Evolutionary conservation across 2,797 vertebrate genomes (phyloP).

Genomic region (Antrozous pallidus): DNA sequence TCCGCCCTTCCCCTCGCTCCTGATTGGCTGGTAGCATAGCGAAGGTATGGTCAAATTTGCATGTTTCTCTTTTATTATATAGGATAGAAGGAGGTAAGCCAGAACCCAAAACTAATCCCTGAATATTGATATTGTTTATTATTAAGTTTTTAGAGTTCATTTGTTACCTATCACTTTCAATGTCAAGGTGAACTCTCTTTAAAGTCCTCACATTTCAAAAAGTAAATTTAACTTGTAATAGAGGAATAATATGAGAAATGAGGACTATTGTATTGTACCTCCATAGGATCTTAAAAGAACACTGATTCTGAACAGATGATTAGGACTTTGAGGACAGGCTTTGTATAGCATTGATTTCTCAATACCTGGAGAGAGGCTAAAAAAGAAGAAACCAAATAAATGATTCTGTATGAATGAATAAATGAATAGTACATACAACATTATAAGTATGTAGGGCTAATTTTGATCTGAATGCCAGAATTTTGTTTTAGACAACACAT

Average conservation of each 20-base stretch:
- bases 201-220: conserved; percentile 4
- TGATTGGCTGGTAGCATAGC: too few species aligned
- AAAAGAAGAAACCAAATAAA: background rate
- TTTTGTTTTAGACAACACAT: background rate
- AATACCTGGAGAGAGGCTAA: background rate
- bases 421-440: background rate
- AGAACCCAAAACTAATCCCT: background rate
- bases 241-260: background rate
- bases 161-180: background rate
- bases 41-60: too few species aligned
- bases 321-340: background rate
- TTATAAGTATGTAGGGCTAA: background rate
- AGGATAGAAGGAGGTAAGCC: background rate
- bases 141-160: background rate
- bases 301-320: conserved; percentile 30
- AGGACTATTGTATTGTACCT: background rate
- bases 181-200: conserved; percentile 18
- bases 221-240: background rate
- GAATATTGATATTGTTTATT: background rate
- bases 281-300: background rate
- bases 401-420: background rate
- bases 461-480: conserved; percentile 25
- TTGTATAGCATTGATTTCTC: background rate
- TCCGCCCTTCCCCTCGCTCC: too few species aligned
- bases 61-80: too few species aligned